A percentile compares a stretch with the other conserved stretches of the same genome.
Conservation (phyloP, 2,113 vertebrate species). For the Podarcis raffonei region DNA sequence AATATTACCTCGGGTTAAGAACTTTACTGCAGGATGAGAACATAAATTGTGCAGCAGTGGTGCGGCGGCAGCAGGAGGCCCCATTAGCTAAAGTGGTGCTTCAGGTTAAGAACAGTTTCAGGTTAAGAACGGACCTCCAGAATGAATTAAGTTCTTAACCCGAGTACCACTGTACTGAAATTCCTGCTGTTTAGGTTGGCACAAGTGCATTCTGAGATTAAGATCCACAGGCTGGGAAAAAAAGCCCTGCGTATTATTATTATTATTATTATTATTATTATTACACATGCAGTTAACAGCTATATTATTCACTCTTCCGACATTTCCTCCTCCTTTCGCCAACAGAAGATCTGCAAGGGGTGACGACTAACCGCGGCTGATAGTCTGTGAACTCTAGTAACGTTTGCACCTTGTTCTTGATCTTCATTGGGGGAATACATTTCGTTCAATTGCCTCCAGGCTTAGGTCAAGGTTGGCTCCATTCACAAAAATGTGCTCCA, state of each 20-base stretch:
- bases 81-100: no score
- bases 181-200: no score
- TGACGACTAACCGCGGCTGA: slow-evolving; percentile 26
- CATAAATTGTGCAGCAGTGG: no score
- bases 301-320: background rate
- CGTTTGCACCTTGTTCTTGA: slow-evolving; percentile 48
- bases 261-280: background rate
- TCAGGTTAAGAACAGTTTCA: no score
- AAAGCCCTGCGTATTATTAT: background rate
- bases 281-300: background rate
- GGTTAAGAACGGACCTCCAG: no score
- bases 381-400: slow-evolving; percentile 53
- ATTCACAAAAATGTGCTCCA: slow-evolving; percentile 40
- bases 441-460: slow-evolving; percentile 49
- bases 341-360: slow-evolving; percentile 24
- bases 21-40: no score
- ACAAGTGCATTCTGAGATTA: no score
- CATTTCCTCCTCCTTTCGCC: slow-evolving; percentile 28
- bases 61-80: no score
- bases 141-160: no score
- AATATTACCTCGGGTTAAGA: no score
- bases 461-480: slow-evolving; percentile 30
- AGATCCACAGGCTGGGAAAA: background rate
- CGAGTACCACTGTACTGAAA: no score
- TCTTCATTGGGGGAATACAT: slow-evolving; percentile 24